phyloP scores from a whole-genome alignment of 2,888 invertebrate species.

The Octodonta nipae region DNA sequence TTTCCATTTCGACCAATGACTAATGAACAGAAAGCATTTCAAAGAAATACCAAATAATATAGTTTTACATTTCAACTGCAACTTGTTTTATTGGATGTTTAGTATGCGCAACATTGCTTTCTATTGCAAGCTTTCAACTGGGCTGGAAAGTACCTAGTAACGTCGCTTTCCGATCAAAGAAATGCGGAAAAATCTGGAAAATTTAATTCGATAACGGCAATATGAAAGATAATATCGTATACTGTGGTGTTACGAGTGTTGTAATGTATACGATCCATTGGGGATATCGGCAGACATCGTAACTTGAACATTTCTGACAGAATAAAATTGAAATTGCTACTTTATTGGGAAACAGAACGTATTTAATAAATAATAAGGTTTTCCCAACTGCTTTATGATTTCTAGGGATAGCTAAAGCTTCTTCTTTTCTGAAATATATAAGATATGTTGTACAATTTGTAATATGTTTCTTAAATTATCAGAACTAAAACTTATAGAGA shows the following conservation, averaged over 20 bases:
- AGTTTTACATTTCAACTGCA: too few species aligned
- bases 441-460: too few species aligned
- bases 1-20: too few species aligned
- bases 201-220: slow-evolving; percentile 10
- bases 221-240: slow-evolving; percentile 10
- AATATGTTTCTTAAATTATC: too few species aligned
- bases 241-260: slow-evolving; percentile 12
- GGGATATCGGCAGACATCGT: slow-evolving; percentile 13
- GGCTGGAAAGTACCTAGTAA: slow-evolving; percentile 8
- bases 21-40: too few species aligned
- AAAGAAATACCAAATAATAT: too few species aligned
- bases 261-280: slow-evolving; percentile 12
- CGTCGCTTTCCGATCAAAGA: slow-evolving; percentile 8
- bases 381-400: slow-evolving; percentile 4
- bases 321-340: slow-evolving; percentile 17
- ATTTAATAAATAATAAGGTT: slow-evolving; percentile 13
- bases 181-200: slow-evolving; percentile 6
- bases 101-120: slow-evolving; percentile 12
- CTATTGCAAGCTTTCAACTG: slow-evolving; percentile 8
- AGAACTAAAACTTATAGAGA: too few species aligned
- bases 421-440: too few species aligned
- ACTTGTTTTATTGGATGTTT: slow-evolving; percentile 16
- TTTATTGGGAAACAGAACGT: slow-evolving; percentile 13
- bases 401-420: too few species aligned
- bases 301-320: slow-evolving; percentile 15